phyloP scores from a whole-genome alignment of 2,888 invertebrate genomes.

The Rapana venosa region DNA sequence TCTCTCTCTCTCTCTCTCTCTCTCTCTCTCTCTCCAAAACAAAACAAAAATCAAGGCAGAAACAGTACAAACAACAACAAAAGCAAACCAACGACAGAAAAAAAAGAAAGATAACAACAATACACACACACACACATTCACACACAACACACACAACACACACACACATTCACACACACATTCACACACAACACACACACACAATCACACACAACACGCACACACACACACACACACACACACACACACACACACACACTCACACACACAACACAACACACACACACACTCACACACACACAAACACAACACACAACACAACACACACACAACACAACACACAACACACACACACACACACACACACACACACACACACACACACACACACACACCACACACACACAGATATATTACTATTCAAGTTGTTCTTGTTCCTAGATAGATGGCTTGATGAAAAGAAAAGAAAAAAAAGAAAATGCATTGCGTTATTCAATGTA shows the following conservation, averaged over 20 bases:
- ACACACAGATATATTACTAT: neutral
- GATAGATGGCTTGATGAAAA: no score
- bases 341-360: slow-evolving; percentile 2
- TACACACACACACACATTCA: neutral
- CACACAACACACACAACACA: neutral
- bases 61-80: neutral
- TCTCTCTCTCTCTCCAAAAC: neutral
- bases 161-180: neutral
- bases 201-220: neutral
- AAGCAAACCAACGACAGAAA: neutral
- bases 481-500: no score
- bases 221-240: slow-evolving; percentile 19
- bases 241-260: neutral
- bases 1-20: neutral
- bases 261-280: neutral
- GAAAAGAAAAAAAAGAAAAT: no score
- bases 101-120: neutral
- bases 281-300: neutral
- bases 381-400: slow-evolving; percentile 21
- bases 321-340: slow-evolving; percentile 19
- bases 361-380: slow-evolving; percentile 25
- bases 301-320: slow-evolving; percentile 6
- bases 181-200: neutral
- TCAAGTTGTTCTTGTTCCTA: no score
- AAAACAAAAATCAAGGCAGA: neutral